These are phyloP conservation scores for Austrolebias charrua DNA, from an alignment of 2,797 vertebrate species.

Conservation along the genomic window DNA sequence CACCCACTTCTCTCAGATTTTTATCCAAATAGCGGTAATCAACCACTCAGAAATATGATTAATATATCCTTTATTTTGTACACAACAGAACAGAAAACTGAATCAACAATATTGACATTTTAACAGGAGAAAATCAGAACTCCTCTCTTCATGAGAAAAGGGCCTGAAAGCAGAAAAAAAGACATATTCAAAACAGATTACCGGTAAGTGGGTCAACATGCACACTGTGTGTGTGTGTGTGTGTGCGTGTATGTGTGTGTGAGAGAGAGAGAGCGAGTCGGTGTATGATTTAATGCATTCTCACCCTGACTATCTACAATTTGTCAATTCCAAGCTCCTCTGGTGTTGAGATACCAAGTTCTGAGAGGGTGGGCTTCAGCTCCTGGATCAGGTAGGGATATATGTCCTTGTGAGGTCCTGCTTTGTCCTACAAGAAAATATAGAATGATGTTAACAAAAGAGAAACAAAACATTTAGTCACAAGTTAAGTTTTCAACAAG, in stretches of 20 bases:
- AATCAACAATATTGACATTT: slow-evolving; percentile 70
- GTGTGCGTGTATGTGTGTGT: not conserved
- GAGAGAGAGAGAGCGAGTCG: no score
- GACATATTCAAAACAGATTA: slow-evolving; percentile 13
- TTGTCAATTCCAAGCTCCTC: slow-evolving; percentile 94
- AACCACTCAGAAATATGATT: slow-evolving; percentile 30
- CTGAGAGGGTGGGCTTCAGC: slow-evolving; percentile 90
- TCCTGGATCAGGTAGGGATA: slow-evolving; percentile 97
- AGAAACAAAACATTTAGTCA: no score
- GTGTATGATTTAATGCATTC: not conserved
- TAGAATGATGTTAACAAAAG: not conserved
- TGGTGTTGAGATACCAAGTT: slow-evolving; percentile 96
- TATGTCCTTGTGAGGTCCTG: slow-evolving; percentile 94
- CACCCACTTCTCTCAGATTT: no score
- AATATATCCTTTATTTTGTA: slow-evolving; percentile 77
- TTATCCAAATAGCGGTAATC: not conserved
- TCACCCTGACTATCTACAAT: slow-evolving; percentile 75
- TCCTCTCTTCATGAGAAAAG: slow-evolving; percentile 48
- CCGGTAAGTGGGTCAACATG: not conserved
- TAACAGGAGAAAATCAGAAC: slow-evolving; percentile 58
- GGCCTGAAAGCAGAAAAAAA: slow-evolving; percentile 51
- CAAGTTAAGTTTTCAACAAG: no score
- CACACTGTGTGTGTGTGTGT: not conserved
- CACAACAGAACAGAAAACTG: slow-evolving; percentile 67
- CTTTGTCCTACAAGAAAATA: slow-evolving; percentile 86